Conservation (phyloP, 2,113 vertebrate genomes). For the Manacus vitellinus region DNA sequence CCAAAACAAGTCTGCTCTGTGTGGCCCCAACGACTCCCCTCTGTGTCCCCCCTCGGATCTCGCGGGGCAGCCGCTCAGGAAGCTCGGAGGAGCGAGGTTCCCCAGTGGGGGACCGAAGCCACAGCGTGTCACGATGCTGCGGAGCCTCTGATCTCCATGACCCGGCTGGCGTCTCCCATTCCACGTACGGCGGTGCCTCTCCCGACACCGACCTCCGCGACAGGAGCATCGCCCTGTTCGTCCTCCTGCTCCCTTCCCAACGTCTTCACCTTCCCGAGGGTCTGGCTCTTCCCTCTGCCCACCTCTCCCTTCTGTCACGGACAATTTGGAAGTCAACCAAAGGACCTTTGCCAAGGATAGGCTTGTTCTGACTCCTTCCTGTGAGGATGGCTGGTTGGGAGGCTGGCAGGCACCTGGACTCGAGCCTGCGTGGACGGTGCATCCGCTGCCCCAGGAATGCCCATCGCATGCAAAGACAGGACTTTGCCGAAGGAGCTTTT, state of each 20-base stretch:
- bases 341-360: conserved; percentile 71
- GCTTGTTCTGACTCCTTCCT: conserved; percentile 41
- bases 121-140: background rate
- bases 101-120: conserved; percentile 23
- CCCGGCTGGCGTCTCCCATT: conserved; percentile 14
- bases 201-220: background rate
- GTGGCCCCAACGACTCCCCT: conserved; percentile 7
- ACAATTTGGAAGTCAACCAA: conserved; percentile 80
- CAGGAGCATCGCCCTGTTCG: background rate
- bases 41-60: conserved; percentile 30
- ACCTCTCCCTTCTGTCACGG: conserved; percentile 55
- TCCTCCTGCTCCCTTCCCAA: background rate
- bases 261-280: conserved; percentile 10
- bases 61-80: conserved; percentile 68
- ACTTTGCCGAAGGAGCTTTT: conserved; percentile 76
- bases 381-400: background rate
- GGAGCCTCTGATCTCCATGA: conserved; percentile 28
- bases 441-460: conserved; percentile 56
- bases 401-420: conserved; percentile 6
- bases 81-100: conserved; percentile 53
- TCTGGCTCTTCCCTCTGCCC: conserved; percentile 52
- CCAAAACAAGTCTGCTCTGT: conserved; percentile 77
- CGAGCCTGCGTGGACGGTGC: background rate
- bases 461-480: conserved; percentile 68
- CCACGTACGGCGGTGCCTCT: background rate